These are phyloP conservation scores for Phaetusa simplex DNA, from an alignment of 2,113 vertebrate species.

Conservation along the genomic window DNA sequence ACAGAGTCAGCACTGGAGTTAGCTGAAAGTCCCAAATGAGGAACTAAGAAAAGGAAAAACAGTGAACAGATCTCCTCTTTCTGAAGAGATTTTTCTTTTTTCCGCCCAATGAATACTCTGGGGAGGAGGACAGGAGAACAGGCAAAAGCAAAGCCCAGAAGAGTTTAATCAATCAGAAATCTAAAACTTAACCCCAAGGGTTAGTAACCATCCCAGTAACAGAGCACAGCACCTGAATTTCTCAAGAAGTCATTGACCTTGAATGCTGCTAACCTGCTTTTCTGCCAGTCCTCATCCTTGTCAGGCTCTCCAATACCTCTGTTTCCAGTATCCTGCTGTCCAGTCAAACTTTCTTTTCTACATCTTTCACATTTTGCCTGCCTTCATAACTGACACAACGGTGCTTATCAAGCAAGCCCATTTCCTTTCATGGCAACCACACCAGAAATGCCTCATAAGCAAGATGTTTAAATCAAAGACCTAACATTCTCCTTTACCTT, in stretches of 20 bases:
- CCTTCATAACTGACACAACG: background rate
- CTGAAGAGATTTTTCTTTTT: background rate
- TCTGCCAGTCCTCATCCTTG: background rate
- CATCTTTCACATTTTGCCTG: background rate
- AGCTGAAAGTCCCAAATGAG: background rate
- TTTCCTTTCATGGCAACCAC: background rate
- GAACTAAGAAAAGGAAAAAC: background rate
- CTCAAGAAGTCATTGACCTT: background rate
- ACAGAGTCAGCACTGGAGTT: background rate
- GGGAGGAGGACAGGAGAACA: background rate
- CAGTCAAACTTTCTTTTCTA: background rate
- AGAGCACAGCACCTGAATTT: background rate
- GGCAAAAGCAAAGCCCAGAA: background rate
- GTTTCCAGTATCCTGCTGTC: background rate
- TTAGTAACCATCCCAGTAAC: background rate
- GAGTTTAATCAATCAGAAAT: background rate
- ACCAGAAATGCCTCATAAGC: rapidly evolving
- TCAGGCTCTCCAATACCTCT: background rate
- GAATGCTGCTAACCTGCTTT: background rate
- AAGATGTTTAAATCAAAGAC: background rate
- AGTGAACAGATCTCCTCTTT: background rate
- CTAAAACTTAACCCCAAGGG: background rate
- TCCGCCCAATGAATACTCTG: background rate
- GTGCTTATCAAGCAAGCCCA: background rate
- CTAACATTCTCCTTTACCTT: background rate